Conservation (phyloP, 2,888 invertebrate genomes). For the Venusia cambrica region DNA sequence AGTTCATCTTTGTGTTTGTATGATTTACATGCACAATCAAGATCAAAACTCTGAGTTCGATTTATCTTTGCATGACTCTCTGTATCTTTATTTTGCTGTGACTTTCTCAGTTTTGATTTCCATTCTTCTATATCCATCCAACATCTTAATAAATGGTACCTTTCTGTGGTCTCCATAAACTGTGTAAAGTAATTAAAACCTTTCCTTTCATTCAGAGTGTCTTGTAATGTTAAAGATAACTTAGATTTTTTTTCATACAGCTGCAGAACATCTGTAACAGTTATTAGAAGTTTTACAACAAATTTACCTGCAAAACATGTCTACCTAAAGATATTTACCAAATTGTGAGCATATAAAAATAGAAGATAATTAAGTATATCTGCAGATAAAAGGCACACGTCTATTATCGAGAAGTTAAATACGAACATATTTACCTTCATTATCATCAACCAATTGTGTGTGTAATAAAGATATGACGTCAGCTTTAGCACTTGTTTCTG, state of each 20-base stretch:
- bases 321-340: conserved; percentile 7
- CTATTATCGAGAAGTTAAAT: conserved; percentile 12
- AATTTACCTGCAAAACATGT: too few relatives aligned
- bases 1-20: conserved; percentile 35
- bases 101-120: conserved; percentile 48
- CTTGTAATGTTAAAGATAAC: conserved; percentile 87
- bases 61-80: conserved; percentile 48
- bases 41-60: conserved; percentile 62
- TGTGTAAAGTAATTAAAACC: conserved; percentile 92
- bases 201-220: conserved; percentile 89
- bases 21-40: conserved; percentile 43
- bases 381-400: background rate
- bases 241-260: conserved; percentile 80
- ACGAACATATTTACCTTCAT: conserved; percentile 51
- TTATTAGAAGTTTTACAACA: too few relatives aligned
- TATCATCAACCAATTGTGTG: conserved; percentile 47
- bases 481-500: conserved; percentile 48
- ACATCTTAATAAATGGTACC: conserved; percentile 85
- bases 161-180: conserved; percentile 89
- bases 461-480: conserved; percentile 45
- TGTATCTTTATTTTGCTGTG: conserved; percentile 33
- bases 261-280: conserved; percentile 60
- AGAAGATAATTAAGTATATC: background rate
- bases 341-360: background rate
- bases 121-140: conserved; percentile 89